Evolutionary conservation across 2,888 invertebrate genomes (phyloP).

Genomic region (Bruchidius siliquastri): DNA sequence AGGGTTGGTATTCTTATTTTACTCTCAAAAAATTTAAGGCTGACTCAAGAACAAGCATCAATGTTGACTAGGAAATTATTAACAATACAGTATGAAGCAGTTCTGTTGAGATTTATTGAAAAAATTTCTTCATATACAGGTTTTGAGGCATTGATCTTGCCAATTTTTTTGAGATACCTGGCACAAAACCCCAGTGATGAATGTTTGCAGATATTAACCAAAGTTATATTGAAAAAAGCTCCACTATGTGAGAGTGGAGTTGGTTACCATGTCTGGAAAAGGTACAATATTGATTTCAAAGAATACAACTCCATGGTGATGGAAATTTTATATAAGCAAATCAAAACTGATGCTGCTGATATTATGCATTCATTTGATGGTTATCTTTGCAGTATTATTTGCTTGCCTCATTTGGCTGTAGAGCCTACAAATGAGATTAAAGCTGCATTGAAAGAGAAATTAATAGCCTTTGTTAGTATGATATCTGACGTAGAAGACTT

Average conservation of each 20-base stretch:
- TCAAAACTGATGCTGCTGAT: slow-evolving; percentile 43
- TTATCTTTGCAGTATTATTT: slow-evolving; percentile 51
- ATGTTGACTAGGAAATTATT: slow-evolving; percentile 63
- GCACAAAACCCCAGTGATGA: slow-evolving; percentile 53
- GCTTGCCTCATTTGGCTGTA: slow-evolving; percentile 53
- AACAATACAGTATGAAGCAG: slow-evolving; percentile 52
- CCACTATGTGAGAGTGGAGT: slow-evolving; percentile 59
- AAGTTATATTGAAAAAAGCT: slow-evolving; percentile 63
- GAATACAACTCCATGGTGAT: slow-evolving; percentile 44
- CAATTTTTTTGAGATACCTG: slow-evolving; percentile 60
- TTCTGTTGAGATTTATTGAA: slow-evolving; percentile 62
- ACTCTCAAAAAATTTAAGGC: slow-evolving; percentile 56
- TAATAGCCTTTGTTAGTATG: slow-evolving; percentile 5
- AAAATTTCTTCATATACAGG: slow-evolving; percentile 62
- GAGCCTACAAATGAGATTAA: slow-evolving; percentile 35
- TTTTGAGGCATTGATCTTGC: slow-evolving; percentile 70
- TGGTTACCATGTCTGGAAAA: slow-evolving; percentile 59
- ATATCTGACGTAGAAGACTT: slow-evolving; percentile 4
- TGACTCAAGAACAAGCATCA: slow-evolving; percentile 70
- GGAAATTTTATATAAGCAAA: slow-evolving; percentile 42
- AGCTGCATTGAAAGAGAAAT: slow-evolving; percentile 14
- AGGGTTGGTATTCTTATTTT: slow-evolving; percentile 58
- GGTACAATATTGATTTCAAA: slow-evolving; percentile 60
- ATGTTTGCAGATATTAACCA: slow-evolving; percentile 58
- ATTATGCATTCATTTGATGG: slow-evolving; percentile 46